phyloP scores from a whole-genome alignment of 2,797 vertebrate genomes.

The Todus mexicanus region DNA sequence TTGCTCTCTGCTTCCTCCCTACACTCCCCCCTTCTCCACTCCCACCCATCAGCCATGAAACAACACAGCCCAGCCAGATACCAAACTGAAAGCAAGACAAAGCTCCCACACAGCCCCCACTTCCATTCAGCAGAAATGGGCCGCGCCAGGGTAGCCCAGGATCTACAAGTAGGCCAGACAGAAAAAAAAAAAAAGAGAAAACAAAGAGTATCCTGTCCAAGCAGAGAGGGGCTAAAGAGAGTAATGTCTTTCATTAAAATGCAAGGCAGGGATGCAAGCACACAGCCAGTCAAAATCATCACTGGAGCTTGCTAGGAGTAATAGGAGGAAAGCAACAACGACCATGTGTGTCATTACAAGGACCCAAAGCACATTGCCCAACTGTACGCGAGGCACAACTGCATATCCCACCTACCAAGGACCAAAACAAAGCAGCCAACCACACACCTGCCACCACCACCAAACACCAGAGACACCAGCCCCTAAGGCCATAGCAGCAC shows the following conservation, averaged over 20 bases:
- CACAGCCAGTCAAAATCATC: constrained; percentile 75
- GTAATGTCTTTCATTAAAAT: constrained; percentile 83
- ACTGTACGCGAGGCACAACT: rapidly evolving
- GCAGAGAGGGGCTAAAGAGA: constrained; percentile 76
- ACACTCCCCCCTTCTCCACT: background rate
- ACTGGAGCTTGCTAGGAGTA: constrained; percentile 30
- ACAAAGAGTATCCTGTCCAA: constrained; percentile 85
- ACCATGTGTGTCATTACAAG: background rate
- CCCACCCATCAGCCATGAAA: constrained; percentile 32
- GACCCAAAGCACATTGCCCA: background rate
- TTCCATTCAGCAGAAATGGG: constrained; percentile 60
- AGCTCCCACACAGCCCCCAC: constrained; percentile 39
- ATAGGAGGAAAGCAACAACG: background rate
- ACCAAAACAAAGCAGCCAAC: background rate
- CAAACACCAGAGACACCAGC: background rate
- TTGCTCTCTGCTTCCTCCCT: background rate
- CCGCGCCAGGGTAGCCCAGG: background rate
- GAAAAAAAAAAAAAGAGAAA: constrained; percentile 67
- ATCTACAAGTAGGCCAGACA: constrained; percentile 68
- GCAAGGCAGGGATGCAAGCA: constrained; percentile 78
- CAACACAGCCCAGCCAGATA: background rate
- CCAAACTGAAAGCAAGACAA: constrained; percentile 47
- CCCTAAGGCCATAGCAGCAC: background rate
- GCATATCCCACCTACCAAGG: background rate
- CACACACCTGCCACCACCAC: background rate